Evolutionary conservation across 2,888 invertebrate genomes (phyloP).

Genomic region (Andrena dorsata): DNA sequence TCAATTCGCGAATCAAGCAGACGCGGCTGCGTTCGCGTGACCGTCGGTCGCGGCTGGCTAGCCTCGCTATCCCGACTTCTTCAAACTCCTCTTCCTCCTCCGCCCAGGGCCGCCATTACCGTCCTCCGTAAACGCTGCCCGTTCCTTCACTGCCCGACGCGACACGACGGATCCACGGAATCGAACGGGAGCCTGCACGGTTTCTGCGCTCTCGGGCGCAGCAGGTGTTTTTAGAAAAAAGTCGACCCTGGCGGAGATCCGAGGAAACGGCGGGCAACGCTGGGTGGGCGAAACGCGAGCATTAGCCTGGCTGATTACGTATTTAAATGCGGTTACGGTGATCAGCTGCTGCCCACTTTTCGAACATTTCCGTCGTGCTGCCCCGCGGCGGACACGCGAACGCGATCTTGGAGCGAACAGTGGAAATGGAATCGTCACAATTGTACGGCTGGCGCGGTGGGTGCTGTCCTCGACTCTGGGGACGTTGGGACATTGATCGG

Average conservation of each 20-base stretch:
- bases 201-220: constrained; percentile 18
- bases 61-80: constrained; percentile 71
- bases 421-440: not conserved
- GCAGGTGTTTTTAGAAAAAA: constrained; percentile 33
- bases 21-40: constrained; percentile 79
- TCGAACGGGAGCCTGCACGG: too few species aligned
- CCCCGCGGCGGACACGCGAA: constrained; percentile 75
- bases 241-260: constrained; percentile 24
- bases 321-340: constrained; percentile 81
- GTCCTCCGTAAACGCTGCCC: constrained; percentile 1
- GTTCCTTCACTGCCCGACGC: too few species aligned
- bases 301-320: constrained; percentile 77
- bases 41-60: constrained; percentile 80
- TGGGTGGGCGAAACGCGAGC: constrained; percentile 73
- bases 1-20: constrained; percentile 50
- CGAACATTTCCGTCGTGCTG: constrained; percentile 55
- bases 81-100: constrained; percentile 61
- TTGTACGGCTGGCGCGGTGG: not conserved
- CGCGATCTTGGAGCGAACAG: constrained; percentile 29
- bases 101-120: constrained; percentile 45
- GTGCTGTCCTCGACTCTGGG: not conserved
- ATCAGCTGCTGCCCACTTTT: constrained; percentile 79
- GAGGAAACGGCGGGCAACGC: constrained; percentile 23
- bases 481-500: too few species aligned
- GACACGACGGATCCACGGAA: too few species aligned